These are phyloP conservation scores for Hydractinia echinata DNA, from an alignment of 30 jellyfish, hydroid and myxozoan species.

Conservation along the genomic window DNA sequence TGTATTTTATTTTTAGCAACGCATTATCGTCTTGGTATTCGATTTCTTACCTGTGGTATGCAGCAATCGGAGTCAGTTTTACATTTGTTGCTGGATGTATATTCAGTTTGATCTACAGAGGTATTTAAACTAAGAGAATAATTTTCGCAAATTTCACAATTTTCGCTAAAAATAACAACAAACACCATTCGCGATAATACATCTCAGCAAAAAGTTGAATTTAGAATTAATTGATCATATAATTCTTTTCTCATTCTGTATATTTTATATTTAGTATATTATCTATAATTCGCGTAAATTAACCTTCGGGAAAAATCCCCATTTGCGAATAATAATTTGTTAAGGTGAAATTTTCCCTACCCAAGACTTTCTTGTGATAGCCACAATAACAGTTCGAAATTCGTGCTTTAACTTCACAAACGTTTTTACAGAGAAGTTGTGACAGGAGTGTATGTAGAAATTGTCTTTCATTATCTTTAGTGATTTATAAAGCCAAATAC, in stretches of 20 bases:
- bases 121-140: slow-evolving; percentile 12
- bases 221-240: no score
- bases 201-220: not conserved
- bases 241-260: not conserved
- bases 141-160: not conserved
- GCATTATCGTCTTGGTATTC: slow-evolving; percentile 46
- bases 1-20: not conserved
- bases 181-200: not conserved
- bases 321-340: no score
- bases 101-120: slow-evolving; percentile 55
- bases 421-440: no score
- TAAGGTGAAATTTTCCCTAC: no score
- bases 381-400: no score
- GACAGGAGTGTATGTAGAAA: not conserved
- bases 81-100: slow-evolving; percentile 87
- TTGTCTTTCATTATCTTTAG: not conserved
- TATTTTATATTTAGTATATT: not conserved
- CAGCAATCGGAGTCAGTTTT: slow-evolving; percentile 79
- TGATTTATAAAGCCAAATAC: not conserved
- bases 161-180: not conserved
- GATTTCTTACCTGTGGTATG: slow-evolving; percentile 94
- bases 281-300: no score
- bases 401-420: no score
- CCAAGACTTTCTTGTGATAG: no score
- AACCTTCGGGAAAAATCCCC: no score